phyloP scores from a whole-genome alignment of 2,113 vertebrate species.

The Mola mola region DNA sequence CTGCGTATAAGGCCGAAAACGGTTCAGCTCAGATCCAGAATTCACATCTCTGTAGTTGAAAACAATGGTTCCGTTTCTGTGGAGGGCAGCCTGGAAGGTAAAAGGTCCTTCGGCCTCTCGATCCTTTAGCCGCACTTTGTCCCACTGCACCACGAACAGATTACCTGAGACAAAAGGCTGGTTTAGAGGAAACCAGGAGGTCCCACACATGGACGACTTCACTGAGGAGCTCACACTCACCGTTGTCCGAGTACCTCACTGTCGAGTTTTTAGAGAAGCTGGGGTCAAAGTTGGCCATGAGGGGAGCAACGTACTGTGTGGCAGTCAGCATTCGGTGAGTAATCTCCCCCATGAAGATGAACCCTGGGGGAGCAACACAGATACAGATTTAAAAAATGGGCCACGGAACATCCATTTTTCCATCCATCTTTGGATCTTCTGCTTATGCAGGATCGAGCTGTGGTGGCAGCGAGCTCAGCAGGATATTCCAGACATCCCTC shows the following conservation, averaged over 20 bases:
- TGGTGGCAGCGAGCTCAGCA: too few relatives aligned
- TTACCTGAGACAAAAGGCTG: conserved; percentile 79
- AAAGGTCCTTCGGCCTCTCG: conserved; percentile 86
- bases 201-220: background rate
- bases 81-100: conserved; percentile 89
- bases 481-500: too few relatives aligned
- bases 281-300: conserved; percentile 99
- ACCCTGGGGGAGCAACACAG: conserved; percentile 80
- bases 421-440: too few relatives aligned
- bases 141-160: conserved; percentile 91
- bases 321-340: conserved; percentile 96
- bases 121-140: conserved; percentile 88
- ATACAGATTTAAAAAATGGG: conserved; percentile 5
- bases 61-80: conserved; percentile 86
- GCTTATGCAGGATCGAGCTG: too few relatives aligned
- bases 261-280: conserved; percentile 92
- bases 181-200: background rate
- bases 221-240: conserved; percentile 75
- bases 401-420: too few relatives aligned
- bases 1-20: too few relatives aligned
- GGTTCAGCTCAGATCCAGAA: background rate
- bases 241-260: conserved; percentile 90
- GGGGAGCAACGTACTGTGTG: conserved; percentile 93
- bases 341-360: conserved; percentile 92
- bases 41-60: conserved; percentile 91